Evolutionary conservation across 1,140 invertebrate species (phyloP).

Genomic region (Heliothis subflexa): DNA sequence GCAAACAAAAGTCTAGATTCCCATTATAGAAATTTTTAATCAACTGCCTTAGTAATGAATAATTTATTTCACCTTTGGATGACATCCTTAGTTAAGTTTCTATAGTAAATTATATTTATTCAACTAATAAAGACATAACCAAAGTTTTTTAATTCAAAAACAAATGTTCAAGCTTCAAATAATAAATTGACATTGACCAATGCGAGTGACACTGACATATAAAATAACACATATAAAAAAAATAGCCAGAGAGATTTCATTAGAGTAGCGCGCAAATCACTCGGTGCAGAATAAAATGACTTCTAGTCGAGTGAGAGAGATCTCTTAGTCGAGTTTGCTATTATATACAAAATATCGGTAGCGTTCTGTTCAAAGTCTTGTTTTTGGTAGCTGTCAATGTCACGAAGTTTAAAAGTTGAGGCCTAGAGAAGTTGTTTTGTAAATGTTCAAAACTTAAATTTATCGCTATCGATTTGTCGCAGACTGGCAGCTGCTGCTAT

Average conservation of each 20-base stretch:
- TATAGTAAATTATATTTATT: neutral
- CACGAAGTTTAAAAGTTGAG: neutral
- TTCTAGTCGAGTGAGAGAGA: no score
- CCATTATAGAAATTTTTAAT: conserved; percentile 54
- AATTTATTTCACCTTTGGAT: neutral
- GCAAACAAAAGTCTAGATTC: conserved; percentile 50
- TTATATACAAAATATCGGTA: neutral
- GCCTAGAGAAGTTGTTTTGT: no score
- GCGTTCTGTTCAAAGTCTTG: neutral
- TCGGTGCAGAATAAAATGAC: no score
- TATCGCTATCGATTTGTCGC: neutral
- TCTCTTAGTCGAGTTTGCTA: neutral
- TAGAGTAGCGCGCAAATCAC: no score
- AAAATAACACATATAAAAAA: no score
- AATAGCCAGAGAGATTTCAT: neutral
- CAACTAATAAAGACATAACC: neutral
- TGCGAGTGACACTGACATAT: no score
- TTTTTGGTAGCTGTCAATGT: neutral
- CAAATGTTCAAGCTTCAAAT: no score
- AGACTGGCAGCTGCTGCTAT: neutral
- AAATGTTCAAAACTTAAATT: neutral
- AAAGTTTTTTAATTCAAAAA: neutral
- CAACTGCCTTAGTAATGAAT: neutral
- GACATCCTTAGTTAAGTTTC: neutral
- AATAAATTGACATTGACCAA: no score